Conservation (phyloP, 2,113 vertebrate genomes). For the Corythornis madagascariensis region DNA sequence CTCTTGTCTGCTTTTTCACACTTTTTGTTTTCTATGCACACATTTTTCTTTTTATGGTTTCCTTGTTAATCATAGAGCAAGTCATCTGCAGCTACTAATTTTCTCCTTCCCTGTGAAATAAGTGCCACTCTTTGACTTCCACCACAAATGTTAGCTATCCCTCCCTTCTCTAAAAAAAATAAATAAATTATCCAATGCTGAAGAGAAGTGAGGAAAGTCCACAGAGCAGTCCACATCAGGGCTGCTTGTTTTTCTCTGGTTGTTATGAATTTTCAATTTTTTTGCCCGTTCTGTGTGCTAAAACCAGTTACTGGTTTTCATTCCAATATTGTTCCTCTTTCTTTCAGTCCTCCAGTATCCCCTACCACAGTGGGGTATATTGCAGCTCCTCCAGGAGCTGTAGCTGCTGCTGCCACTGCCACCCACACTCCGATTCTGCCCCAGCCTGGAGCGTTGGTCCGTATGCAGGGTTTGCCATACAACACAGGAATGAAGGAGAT, state of each 20-base stretch:
- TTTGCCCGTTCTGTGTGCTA: background rate
- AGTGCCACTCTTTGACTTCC: background rate
- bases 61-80: background rate
- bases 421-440: slow-evolving; percentile 80
- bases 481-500: slow-evolving; percentile 95
- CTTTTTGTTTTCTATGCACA: no score
- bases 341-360: slow-evolving; percentile 90
- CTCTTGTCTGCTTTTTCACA: background rate
- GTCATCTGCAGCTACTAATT: background rate
- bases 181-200: background rate
- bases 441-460: slow-evolving; percentile 87
- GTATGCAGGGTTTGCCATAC: slow-evolving; percentile 97
- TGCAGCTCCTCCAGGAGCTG: slow-evolving; percentile 84
- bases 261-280: background rate
- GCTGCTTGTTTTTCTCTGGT: background rate
- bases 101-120: background rate
- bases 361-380: slow-evolving; percentile 92
- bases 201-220: background rate
- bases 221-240: background rate
- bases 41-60: background rate
- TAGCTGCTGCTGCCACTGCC: slow-evolving; percentile 85
- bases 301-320: background rate
- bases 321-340: background rate
- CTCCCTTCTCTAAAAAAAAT: background rate
- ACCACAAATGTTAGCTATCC: background rate